Evolutionary conservation across 1,140 invertebrate species (phyloP).

Genomic region (Saxidomus purpurata): DNA sequence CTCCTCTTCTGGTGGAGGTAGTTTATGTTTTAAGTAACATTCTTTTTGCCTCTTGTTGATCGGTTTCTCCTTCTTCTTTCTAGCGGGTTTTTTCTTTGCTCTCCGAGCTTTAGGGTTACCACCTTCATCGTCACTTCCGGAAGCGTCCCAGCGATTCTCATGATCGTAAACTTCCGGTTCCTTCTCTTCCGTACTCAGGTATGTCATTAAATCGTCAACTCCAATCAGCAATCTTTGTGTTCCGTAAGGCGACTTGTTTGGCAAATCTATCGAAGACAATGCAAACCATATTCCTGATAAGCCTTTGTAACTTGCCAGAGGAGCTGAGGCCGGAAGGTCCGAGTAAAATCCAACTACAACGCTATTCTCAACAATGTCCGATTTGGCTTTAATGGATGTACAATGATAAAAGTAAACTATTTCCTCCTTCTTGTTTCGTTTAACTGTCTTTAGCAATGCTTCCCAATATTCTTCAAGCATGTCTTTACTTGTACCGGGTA

Average conservation of each 20-base stretch:
- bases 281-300: constrained; percentile 34
- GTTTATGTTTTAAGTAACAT: constrained; percentile 28
- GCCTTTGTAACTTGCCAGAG: constrained; percentile 21
- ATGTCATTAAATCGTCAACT: constrained; percentile 24
- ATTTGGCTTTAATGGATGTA: constrained; percentile 25
- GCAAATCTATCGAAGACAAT: background rate
- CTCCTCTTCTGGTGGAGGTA: constrained; percentile 14
- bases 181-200: constrained; percentile 2
- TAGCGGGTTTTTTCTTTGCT: background rate
- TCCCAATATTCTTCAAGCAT: constrained; percentile 44
- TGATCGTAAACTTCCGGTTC: background rate
- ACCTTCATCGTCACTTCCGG: background rate
- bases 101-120: background rate
- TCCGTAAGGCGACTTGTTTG: constrained; percentile 16
- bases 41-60: constrained; percentile 24
- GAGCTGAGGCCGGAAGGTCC: constrained; percentile 12
- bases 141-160: constrained; percentile 16
- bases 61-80: constrained; percentile 14
- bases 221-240: constrained; percentile 14
- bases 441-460: background rate
- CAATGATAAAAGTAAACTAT: constrained; percentile 52
- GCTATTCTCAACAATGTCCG: background rate
- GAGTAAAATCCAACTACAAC: constrained; percentile 15
- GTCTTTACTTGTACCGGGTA: background rate
- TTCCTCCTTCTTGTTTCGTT: constrained; percentile 21